These are phyloP conservation scores for Hystrix brachyura DNA, from an alignment of 2,113 vertebrate species.

Conservation along the genomic window DNA sequence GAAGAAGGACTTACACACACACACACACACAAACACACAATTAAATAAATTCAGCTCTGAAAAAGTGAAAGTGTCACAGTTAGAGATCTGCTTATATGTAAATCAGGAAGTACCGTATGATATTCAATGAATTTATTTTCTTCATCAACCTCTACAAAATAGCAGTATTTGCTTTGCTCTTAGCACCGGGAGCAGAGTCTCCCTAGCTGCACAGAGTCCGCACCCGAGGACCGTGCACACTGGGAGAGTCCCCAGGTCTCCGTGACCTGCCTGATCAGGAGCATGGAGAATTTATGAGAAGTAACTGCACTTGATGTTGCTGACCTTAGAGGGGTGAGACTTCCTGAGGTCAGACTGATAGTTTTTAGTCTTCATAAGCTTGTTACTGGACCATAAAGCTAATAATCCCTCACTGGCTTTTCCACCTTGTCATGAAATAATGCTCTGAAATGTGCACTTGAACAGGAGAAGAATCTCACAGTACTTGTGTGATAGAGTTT, in stretches of 20 bases:
- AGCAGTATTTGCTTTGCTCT: constrained; percentile 84
- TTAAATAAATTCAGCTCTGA: neutral
- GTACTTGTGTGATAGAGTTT: neutral
- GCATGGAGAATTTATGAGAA: constrained; percentile 77
- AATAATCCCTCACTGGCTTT: neutral
- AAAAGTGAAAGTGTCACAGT: neutral
- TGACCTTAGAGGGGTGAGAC: constrained; percentile 83
- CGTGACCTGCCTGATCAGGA: constrained; percentile 70
- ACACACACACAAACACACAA: too few species aligned
- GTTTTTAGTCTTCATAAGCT: neutral
- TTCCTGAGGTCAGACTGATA: neutral
- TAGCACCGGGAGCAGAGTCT: constrained; percentile 76
- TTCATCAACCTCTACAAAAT: constrained; percentile 70
- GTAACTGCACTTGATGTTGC: constrained; percentile 82
- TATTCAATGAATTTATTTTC: neutral
- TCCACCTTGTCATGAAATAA: neutral
- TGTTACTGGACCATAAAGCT: neutral
- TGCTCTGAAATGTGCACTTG: neutral
- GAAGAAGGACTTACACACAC: neutral
- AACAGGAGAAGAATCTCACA: neutral
- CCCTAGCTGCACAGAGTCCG: constrained; percentile 67
- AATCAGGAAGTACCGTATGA: neutral
- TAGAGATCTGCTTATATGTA: neutral
- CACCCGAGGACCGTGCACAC: constrained; percentile 81
- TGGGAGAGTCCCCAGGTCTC: constrained; percentile 84